A percentile compares a stretch with the other conserved stretches of the same genome.
These are phyloP conservation scores for Myzus persicae DNA, from an alignment of 1,140 invertebrate species.

Conservation along the genomic window DNA sequence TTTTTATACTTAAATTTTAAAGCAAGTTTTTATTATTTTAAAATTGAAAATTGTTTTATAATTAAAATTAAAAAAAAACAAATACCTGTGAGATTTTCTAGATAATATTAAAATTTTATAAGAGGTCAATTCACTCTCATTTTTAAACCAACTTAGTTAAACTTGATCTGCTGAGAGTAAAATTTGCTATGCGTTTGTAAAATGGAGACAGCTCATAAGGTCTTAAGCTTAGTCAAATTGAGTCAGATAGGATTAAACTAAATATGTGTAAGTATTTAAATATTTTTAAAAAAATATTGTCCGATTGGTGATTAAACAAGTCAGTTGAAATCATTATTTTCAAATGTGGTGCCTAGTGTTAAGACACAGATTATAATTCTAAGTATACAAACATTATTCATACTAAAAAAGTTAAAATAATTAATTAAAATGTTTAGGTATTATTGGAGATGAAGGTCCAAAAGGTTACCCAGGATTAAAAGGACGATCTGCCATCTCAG, in stretches of 20 bases:
- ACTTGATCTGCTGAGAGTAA: no score
- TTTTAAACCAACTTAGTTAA: no score
- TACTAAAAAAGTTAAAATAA: neutral
- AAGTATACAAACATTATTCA: neutral
- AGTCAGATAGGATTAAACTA: neutral
- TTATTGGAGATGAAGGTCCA: slow-evolving; percentile 46
- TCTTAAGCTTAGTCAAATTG: neutral
- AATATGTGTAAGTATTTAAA: neutral
- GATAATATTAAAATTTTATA: no score
- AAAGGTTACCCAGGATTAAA: slow-evolving; percentile 68
- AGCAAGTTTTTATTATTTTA: no score
- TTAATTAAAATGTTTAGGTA: neutral
- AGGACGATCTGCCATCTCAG: slow-evolving; percentile 69
- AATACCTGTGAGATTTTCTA: no score
- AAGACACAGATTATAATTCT: neutral
- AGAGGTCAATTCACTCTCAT: no score
- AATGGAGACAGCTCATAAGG: no score
- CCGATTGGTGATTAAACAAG: neutral
- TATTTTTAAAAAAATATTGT: neutral
- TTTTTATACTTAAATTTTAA: no score
- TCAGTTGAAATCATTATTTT: neutral
- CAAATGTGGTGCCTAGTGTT: neutral
- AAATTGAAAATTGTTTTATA: no score
- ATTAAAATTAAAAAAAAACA: no score
- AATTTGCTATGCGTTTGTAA: no score